A percentile compares a stretch with the other conserved stretches of the same genome.
Conservation (phyloP, 2,113 vertebrate genomes). For the Panurus biarmicus region DNA sequence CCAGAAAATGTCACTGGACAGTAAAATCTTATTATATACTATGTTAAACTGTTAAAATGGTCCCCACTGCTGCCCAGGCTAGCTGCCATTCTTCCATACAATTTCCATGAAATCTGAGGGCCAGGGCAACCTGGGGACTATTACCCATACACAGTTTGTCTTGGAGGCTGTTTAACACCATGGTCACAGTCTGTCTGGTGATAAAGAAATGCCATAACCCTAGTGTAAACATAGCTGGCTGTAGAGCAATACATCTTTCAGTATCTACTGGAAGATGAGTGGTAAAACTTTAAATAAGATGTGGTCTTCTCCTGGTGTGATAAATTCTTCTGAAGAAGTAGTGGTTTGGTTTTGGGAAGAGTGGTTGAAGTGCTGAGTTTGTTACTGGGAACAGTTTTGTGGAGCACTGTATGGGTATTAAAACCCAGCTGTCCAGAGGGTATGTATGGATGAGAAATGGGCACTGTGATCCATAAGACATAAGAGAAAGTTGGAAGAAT, state of each 20-base stretch:
- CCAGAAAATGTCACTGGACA: not conserved
- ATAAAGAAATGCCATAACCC: not conserved
- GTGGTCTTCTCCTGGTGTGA: not conserved
- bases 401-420: not conserved
- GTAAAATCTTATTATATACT: not conserved
- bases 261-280: not conserved
- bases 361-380: not conserved
- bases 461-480: accelerated
- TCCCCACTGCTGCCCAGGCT: not conserved
- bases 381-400: not conserved
- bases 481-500: not conserved
- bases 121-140: not conserved
- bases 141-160: not conserved
- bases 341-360: not conserved
- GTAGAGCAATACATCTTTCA: not conserved
- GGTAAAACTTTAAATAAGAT: not conserved
- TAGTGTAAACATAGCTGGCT: not conserved
- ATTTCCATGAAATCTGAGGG: not conserved
- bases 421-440: not conserved
- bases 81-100: not conserved
- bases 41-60: not conserved
- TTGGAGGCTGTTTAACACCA: not conserved
- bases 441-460: accelerated
- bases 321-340: not conserved
- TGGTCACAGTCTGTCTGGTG: not conserved